Evolutionary conservation across 2,797 vertebrate genomes (phyloP), one percentile per base, ranked within the genome.

Genomic region (Hafferia zeledoni): DNA sequence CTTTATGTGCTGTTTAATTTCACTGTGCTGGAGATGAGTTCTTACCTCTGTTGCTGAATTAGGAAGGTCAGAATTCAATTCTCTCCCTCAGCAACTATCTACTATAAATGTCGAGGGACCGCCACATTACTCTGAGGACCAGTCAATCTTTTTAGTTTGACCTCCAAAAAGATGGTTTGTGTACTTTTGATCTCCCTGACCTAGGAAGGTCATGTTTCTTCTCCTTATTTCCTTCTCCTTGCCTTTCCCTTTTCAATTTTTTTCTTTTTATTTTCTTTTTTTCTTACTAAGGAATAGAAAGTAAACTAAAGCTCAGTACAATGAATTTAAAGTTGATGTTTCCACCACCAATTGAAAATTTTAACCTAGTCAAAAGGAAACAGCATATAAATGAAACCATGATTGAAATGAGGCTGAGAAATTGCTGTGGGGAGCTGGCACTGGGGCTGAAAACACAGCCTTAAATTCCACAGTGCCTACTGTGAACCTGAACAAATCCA

Each of bases 31-130:
- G 89, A 92, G 86, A 95, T 43, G 76, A 77, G 59, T 89, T 83
- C 94, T 97, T 97, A 95, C 92, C 93, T 95, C 27, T 44, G 47
- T 70, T 81, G 44, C 53, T 95, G 68, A 84, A 95, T 85, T 75
- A 86, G 50, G 72, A 89, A 86, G 89, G 87, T 83, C 57, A 50
- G 75, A 83, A 91, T 83, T 84, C 87, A 89, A 70, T 92, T 91
- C 71, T 74, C 24, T 83, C 55, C 83, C 61, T 83, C 68, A 85
- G 53, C 44, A 74, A 27, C 89, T 94, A 25, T 78, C 82, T 74
- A 53, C 68, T 74, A 70, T 55, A 92, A 80, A 91, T 80, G 84
- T 44, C 2, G 10, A 92, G 27, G 67, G 82, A 60, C 71, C 63
- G 57, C 56, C 60, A 77, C 68, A 25, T 77, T 93, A 56, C 37